Evolutionary conservation across 2,888 invertebrate species (phyloP).

Genomic region (Proisotoma minuta): DNA sequence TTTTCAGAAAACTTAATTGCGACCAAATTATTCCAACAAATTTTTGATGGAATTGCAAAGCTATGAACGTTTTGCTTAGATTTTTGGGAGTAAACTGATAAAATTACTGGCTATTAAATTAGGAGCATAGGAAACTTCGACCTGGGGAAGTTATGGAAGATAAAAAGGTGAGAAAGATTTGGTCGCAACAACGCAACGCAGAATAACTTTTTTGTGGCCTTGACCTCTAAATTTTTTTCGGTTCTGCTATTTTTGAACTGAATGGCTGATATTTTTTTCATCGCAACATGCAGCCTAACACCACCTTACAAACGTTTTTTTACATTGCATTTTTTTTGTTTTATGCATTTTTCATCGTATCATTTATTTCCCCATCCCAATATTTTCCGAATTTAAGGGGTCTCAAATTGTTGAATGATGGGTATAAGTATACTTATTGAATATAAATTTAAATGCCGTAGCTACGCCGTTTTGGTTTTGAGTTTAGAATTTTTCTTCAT

Average conservation of each 20-base stretch:
- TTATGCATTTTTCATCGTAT: background rate
- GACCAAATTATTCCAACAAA: constrained; percentile 1
- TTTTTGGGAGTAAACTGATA: background rate
- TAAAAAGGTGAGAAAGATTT: constrained; percentile 74
- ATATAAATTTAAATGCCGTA: no score
- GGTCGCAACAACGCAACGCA: background rate
- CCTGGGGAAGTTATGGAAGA: constrained; percentile 91
- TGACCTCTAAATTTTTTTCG: constrained; percentile 9
- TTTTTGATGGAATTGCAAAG: constrained; percentile 7
- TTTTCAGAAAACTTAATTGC: background rate
- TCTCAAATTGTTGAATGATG: no score
- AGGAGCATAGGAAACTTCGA: constrained; percentile 86
- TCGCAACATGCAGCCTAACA: constrained; percentile 5
- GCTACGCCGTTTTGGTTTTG: no score
- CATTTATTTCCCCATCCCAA: background rate
- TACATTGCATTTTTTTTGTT: background rate
- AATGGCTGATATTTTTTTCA: constrained; percentile 9
- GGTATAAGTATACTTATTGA: no score
- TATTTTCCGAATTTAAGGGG: no score
- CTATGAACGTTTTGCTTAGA: background rate
- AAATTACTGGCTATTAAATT: constrained; percentile 49
- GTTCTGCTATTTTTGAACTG: constrained; percentile 3
- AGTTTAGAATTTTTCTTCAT: constrained; percentile 3
- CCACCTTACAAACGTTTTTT: background rate
- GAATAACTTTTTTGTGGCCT: constrained; percentile 3